These are phyloP conservation scores for Pantala flavescens DNA, from an alignment of 1,140 invertebrate species.

Conservation along the genomic window DNA sequence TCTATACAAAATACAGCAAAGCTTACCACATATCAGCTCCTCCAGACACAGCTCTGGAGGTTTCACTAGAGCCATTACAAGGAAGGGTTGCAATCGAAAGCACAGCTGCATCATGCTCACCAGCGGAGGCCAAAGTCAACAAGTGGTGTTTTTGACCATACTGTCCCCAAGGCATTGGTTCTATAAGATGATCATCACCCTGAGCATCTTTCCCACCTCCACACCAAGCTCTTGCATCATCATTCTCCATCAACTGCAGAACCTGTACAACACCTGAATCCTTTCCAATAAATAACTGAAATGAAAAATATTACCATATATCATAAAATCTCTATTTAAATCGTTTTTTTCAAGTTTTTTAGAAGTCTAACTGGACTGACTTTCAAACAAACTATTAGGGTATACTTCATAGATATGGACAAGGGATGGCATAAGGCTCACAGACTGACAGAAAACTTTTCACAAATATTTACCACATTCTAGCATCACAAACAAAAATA, in stretches of 20 bases:
- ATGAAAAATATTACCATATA: conserved; percentile 14
- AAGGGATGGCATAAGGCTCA: too few species aligned
- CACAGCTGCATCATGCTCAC: conserved; percentile 26
- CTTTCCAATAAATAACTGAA: conserved; percentile 25
- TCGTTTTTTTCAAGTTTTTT: neutral
- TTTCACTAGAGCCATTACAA: conserved; percentile 16
- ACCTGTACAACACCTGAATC: conserved; percentile 24
- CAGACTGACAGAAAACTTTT: too few species aligned
- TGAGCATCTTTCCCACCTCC: neutral
- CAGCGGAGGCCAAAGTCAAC: conserved; percentile 17
- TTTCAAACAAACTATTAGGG: too few species aligned
- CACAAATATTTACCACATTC: too few species aligned
- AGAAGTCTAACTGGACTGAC: neutral
- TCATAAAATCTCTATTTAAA: neutral
- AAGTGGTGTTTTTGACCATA: conserved; percentile 21
- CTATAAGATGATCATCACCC: neutral
- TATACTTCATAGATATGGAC: too few species aligned
- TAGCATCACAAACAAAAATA: too few species aligned
- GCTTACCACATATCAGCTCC: conserved; percentile 25
- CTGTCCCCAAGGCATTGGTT: neutral
- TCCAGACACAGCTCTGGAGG: conserved; percentile 20
- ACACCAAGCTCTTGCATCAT: conserved; percentile 11
- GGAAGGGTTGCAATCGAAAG: conserved; percentile 21
- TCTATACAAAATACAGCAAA: too few species aligned
- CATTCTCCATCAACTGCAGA: conserved; percentile 20